A percentile compares a stretch with the other conserved stretches of the same genome.
Conservation (phyloP, 2,888 invertebrate genomes). For the Mystacides longicornis region DNA sequence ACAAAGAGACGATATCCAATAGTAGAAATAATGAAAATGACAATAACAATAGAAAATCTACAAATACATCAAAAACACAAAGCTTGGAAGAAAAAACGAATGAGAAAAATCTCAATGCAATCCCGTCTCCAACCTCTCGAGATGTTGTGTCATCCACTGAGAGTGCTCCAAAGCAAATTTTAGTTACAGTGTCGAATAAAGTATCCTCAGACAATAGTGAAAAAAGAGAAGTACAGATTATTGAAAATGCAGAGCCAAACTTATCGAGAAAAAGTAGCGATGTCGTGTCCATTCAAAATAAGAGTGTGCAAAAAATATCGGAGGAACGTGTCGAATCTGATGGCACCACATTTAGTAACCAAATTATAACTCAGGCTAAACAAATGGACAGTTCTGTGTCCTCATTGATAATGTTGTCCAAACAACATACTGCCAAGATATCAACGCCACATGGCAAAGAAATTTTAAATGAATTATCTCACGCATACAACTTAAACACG, state of each 20-base stretch:
- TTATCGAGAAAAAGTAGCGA: neutral
- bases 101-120: too few relatives aligned
- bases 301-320: neutral
- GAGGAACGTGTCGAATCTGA: neutral
- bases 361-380: neutral
- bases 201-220: neutral
- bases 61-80: too few relatives aligned
- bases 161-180: neutral
- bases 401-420: constrained; percentile 45
- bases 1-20: too few relatives aligned
- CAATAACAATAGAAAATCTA: too few relatives aligned
- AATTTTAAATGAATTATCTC: constrained; percentile 38
- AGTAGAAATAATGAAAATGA: too few relatives aligned
- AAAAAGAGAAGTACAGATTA: neutral
- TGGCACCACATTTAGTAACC: neutral
- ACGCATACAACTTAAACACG: neutral
- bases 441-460: constrained; percentile 33
- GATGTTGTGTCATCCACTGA: neutral
- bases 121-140: neutral
- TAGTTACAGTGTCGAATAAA: neutral
- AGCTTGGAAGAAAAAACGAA: too few relatives aligned
- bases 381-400: constrained; percentile 24
- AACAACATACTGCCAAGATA: constrained; percentile 41
- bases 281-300: neutral
- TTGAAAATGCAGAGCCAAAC: neutral